Evolutionary conservation across 1,140 invertebrate genomes (phyloP), one percentile per base, ranked within the genome.

Genomic region (Brachionus angularis): DNA sequence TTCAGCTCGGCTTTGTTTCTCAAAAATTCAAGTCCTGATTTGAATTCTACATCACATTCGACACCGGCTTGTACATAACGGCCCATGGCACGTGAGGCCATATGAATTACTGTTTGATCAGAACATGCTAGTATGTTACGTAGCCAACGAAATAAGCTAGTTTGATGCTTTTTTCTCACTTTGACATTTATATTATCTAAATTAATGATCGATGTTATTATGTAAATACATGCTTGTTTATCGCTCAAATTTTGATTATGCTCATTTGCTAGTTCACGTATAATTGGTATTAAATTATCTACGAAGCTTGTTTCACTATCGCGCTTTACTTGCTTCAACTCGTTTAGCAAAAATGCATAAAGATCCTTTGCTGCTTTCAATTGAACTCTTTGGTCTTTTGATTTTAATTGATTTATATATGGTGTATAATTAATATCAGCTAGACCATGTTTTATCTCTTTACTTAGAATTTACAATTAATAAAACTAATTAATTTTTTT

Each of bases 61-160:
- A 67, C 62, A 8, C 62, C 62, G 5, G 91, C 89, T 12, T 91
- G 83, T 2, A 92, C 92, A 49, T 97, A 81, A 73, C 90, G 89
- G 0, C 93, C 93, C 73, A 96, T 88, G 7, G 93, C 93, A 78
- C 91, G 91, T 14, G 93, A 91, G n/a, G 92, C 90, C 71, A 96
- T 84, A 83, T 96, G 93, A 89, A 96, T 95, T 0, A 96, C 90
- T 39, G 88, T 87, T 1, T 89, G 87, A 84, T 98, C 93, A 74
- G 86, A 89, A 7, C 90, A 94, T 12, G 91, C 90, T 33, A 96
- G 80, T 21, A 94, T 81, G 79, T 93, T 93, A 64, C 93, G 85
- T 10, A 97, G 81, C 62, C 62, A 67, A 31, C 47, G 42, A 36
- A 67, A 47, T 12, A 46, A 31, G 29, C 62, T 67, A 14, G 62